A percentile compares a stretch with the other conserved stretches of the same genome.
phyloP scores from a whole-genome alignment of 2,797 vertebrate genomes.

The Danio tinwini region DNA sequence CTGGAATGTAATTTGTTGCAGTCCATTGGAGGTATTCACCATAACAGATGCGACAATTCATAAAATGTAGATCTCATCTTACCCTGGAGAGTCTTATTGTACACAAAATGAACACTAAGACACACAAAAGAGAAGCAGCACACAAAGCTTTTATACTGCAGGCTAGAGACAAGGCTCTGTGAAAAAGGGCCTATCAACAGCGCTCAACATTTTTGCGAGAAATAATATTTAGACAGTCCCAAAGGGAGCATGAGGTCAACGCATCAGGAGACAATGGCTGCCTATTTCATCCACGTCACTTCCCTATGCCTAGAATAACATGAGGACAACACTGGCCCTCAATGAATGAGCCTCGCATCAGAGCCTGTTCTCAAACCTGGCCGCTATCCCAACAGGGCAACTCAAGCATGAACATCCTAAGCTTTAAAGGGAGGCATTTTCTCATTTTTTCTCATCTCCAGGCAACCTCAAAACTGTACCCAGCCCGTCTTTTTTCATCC shows the following conservation, averaged over 20 bases:
- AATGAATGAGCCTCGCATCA: conserved; percentile 49
- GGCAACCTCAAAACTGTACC: neutral
- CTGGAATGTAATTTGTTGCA: conserved; percentile 14
- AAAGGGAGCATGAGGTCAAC: conserved; percentile 54
- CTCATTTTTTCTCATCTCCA: conserved; percentile 14
- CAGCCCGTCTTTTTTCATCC: neutral
- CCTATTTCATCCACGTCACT: conserved; percentile 59
- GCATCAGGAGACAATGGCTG: conserved; percentile 53
- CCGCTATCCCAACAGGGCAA: conserved; percentile 49
- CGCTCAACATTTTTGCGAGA: conserved; percentile 51
- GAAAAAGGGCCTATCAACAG: conserved; percentile 37
- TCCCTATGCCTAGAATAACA: conserved; percentile 56
- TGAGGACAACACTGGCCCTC: conserved; percentile 30
- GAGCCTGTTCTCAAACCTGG: conserved; percentile 53
- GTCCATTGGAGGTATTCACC: conserved; percentile 2
- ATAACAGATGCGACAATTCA: neutral
- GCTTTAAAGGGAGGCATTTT: conserved; percentile 44
- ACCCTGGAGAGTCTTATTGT: conserved; percentile 14
- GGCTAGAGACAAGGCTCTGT: conserved; percentile 28
- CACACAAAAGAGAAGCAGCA: conserved; percentile 7
- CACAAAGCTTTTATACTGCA: conserved; percentile 10
- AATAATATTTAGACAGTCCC: conserved; percentile 62
- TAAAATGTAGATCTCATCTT: conserved; percentile 13
- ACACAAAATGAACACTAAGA: conserved; percentile 11
- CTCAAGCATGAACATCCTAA: conserved; percentile 35